These are phyloP conservation scores for Polypterus senegalus DNA, from an alignment of 2,113 vertebrate species.

Conservation along the genomic window DNA sequence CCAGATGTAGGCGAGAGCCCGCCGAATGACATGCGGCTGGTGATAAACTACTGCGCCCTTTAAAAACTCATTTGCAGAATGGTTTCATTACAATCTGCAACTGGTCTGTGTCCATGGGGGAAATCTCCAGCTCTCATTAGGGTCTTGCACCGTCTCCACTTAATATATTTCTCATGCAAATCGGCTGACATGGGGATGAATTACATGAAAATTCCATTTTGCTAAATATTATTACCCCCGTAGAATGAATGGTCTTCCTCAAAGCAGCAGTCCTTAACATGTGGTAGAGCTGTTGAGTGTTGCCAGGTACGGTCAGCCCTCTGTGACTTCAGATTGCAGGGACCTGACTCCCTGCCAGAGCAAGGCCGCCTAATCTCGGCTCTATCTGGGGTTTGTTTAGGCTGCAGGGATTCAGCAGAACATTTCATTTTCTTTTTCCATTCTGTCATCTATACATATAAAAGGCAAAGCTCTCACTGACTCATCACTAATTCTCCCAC, in stretches of 20 bases:
- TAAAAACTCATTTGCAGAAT: slow-evolving; percentile 71
- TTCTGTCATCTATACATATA: too few species aligned
- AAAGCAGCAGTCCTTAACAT: slow-evolving; percentile 9
- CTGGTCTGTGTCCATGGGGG: slow-evolving; percentile 28
- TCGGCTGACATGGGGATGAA: slow-evolving; percentile 28
- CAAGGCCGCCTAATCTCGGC: too few species aligned
- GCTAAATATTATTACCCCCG: slow-evolving; percentile 22
- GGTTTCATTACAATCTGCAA: slow-evolving; percentile 62
- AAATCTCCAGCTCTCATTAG: slow-evolving; percentile 42
- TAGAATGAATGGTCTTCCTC: slow-evolving; percentile 24
- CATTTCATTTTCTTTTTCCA: too few species aligned
- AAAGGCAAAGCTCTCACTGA: too few species aligned
- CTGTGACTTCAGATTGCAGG: too few species aligned
- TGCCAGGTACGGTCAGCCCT: not conserved
- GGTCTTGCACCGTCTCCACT: slow-evolving; percentile 30
- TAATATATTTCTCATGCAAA: slow-evolving; percentile 53
- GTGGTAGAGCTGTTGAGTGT: slow-evolving; percentile 32
- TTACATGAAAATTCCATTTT: slow-evolving; percentile 32
- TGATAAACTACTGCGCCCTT: slow-evolving; percentile 64
- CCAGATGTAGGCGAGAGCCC: slow-evolving; percentile 47
- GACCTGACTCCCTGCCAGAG: too few species aligned
- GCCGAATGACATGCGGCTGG: slow-evolving; percentile 34
- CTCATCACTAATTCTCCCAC: too few species aligned
- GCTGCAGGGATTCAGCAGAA: too few species aligned
- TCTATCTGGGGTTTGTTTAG: too few species aligned